These are phyloP conservation scores for Drosophila pandora DNA, from an alignment of 1,140 invertebrate genomes.

Conservation along the genomic window DNA sequence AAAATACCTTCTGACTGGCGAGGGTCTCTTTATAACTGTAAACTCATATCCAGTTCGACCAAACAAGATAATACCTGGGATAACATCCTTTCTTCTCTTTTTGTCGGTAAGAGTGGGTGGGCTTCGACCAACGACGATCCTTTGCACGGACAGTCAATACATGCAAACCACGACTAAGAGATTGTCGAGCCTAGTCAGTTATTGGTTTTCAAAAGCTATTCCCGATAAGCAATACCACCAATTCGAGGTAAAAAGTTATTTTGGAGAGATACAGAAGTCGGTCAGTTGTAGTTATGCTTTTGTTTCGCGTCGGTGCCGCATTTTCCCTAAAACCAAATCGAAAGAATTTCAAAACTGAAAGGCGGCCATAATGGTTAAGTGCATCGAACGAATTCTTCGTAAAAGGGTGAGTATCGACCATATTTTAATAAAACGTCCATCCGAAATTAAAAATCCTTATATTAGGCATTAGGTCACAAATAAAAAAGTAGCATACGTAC, in stretches of 20 bases:
- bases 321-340: constrained; percentile 12
- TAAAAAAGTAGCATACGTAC: too few species aligned
- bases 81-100: not conserved
- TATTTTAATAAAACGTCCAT: not conserved
- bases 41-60: not conserved
- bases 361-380: constrained; percentile 37
- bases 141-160: constrained; percentile 18
- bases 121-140: constrained; percentile 10
- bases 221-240: constrained; percentile 61
- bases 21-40: not conserved
- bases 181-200: constrained; percentile 21
- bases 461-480: not conserved
- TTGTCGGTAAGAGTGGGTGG: constrained; percentile 11
- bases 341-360: constrained; percentile 10
- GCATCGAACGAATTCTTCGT: constrained; percentile 43
- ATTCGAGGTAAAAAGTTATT: constrained; percentile 53
- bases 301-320: constrained; percentile 53
- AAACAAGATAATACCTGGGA: not conserved
- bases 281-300: constrained; percentile 67
- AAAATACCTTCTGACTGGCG: too few species aligned
- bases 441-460: not conserved
- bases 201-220: constrained; percentile 47
- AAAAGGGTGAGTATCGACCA: constrained; percentile 38
- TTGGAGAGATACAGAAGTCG: constrained; percentile 50
- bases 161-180: constrained; percentile 9